A percentile compares a stretch with the other conserved stretches of the same genome.
These are phyloP conservation scores for Mimachlamys varia DNA, from an alignment of 2,888 invertebrate species.

Conservation along the genomic window DNA sequence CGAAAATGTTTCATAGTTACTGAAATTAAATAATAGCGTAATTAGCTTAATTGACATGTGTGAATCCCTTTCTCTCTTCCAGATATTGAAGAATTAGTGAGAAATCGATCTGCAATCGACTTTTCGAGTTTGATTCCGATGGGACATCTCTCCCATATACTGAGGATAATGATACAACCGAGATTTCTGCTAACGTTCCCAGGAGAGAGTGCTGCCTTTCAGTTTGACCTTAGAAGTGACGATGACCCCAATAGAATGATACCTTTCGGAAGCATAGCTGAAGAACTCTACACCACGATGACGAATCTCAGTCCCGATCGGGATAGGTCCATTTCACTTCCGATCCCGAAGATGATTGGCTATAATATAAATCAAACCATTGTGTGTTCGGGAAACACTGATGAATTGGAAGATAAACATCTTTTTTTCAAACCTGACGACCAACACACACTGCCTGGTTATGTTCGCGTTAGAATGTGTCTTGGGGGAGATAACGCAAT, in stretches of 20 bases:
- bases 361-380: not conserved
- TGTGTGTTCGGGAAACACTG: not conserved
- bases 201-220: not conserved
- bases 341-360: not conserved
- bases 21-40: not conserved
- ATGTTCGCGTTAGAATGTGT: not conserved
- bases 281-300: not conserved
- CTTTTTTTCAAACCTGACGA: not conserved
- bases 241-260: not conserved
- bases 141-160: not conserved
- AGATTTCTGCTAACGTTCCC: not conserved
- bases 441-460: not conserved
- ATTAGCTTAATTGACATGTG: not conserved
- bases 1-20: too few relatives aligned
- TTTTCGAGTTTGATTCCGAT: not conserved
- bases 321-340: not conserved
- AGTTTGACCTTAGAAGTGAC: not conserved
- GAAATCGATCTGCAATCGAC: not conserved
- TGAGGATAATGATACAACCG: not conserved
- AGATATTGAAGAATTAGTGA: not conserved
- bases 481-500: not conserved
- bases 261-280: not conserved
- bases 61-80: conserved; percentile 11
- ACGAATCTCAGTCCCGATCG: not conserved
- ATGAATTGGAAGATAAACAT: not conserved